phyloP scores from a whole-genome alignment of 2,113 vertebrate genomes.

The Cygnus atratus region DNA sequence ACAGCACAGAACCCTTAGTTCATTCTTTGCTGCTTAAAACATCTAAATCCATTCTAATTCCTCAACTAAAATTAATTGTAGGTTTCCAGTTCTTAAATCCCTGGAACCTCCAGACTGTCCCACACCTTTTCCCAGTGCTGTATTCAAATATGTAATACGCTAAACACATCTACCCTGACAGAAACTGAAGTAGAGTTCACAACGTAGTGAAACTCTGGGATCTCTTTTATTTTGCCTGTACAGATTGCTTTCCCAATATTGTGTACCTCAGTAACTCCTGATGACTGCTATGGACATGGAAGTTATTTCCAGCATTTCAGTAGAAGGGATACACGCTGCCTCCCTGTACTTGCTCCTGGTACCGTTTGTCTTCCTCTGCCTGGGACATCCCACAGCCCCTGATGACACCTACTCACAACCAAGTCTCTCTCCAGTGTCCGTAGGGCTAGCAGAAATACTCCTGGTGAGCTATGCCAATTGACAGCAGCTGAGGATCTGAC shows the following conservation, averaged over 20 bases:
- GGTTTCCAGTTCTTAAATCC: slow-evolving; percentile 44
- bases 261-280: background rate
- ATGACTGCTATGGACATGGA: background rate
- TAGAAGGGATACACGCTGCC: rapidly evolving
- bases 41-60: slow-evolving; percentile 19
- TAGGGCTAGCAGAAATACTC: background rate
- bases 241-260: background rate
- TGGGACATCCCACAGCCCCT: background rate
- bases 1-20: slow-evolving; percentile 20
- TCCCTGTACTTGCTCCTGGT: background rate
- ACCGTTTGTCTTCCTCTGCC: rapidly evolving
- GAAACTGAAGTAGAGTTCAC: background rate
- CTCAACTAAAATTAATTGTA: slow-evolving; percentile 33
- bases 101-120: slow-evolving; percentile 6
- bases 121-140: slow-evolving; percentile 30
- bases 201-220: background rate
- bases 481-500: background rate
- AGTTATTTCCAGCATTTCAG: background rate
- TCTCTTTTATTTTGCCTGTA: background rate
- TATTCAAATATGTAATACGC: slow-evolving; percentile 10
- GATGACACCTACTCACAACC: background rate
- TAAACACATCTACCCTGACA: background rate
- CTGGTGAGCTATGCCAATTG: background rate
- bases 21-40: slow-evolving; percentile 45
- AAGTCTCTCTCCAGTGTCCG: background rate